phyloP scores from a whole-genome alignment of 2,888 invertebrate species.

The Prionchulus punctatus region DNA sequence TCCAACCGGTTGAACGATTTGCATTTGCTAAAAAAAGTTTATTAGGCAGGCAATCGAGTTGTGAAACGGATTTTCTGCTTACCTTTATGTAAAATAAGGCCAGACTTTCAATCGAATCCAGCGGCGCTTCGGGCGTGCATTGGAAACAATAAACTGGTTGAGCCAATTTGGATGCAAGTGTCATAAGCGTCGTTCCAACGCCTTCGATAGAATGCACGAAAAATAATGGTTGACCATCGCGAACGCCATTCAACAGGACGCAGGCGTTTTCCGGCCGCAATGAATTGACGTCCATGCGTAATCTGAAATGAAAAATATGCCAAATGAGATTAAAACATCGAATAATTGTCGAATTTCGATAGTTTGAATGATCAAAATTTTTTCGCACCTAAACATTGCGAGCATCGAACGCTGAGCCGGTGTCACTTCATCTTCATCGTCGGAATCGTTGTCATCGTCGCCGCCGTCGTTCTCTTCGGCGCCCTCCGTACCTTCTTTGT shows the following conservation, averaged over 20 bases:
- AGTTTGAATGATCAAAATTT: not conserved
- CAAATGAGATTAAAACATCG: not conserved
- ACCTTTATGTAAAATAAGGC: conserved; percentile 26
- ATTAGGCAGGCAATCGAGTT: not conserved
- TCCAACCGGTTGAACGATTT: conserved; percentile 55
- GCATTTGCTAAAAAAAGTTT: conserved; percentile 45
- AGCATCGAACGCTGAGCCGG: not conserved
- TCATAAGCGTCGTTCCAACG: conserved; percentile 51
- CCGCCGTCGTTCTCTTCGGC: not conserved
- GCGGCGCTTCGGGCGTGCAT: conserved; percentile 58
- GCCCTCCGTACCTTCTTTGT: conserved; percentile 22
- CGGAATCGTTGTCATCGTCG: not conserved
- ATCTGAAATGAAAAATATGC: conserved; percentile 13
- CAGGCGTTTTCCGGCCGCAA: conserved; percentile 59
- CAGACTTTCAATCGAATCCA: conserved; percentile 27
- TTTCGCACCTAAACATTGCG: not conserved
- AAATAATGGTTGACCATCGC: conserved; percentile 33
- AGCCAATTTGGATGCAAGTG: conserved; percentile 53
- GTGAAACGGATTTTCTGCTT: too few species aligned
- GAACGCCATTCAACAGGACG: conserved; percentile 41
- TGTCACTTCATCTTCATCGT: not conserved
- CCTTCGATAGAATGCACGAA: conserved; percentile 70
- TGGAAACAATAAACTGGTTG: conserved; percentile 71
- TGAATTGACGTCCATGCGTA: conserved; percentile 40
- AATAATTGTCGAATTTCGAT: not conserved